Conservation (phyloP, 2,888 invertebrate genomes). For the Cerastis rubricosa region DNA sequence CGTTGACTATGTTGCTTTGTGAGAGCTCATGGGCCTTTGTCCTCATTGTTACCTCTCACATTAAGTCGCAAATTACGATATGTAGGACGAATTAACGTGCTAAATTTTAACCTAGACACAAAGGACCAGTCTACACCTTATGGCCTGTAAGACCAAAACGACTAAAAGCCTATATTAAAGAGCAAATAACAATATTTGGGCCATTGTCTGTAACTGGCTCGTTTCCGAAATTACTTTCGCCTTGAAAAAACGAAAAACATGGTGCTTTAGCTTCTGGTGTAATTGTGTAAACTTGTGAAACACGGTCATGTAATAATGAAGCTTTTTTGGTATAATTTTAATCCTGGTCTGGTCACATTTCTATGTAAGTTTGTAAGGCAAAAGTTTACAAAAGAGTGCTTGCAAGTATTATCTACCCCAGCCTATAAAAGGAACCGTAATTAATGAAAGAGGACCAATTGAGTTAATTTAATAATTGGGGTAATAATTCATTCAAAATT, state of each 20-base stretch:
- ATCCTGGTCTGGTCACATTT: not conserved
- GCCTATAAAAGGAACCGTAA: not conserved
- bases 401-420: not conserved
- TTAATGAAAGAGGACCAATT: not conserved
- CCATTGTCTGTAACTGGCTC: conserved; percentile 44
- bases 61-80: conserved; percentile 65
- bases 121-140: conserved; percentile 77
- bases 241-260: conserved; percentile 11
- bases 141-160: conserved; percentile 63
- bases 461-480: conserved; percentile 1
- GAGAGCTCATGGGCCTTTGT: conserved; percentile 55
- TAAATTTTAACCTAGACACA: conserved; percentile 71
- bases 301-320: conserved; percentile 2
- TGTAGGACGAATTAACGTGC: conserved; percentile 73
- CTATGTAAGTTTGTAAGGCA: too few species aligned
- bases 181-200: conserved; percentile 16
- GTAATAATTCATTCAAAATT: conserved; percentile 1
- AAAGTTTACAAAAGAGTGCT: not conserved
- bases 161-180: conserved; percentile 34
- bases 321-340: conserved; percentile 2
- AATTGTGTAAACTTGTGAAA: not conserved
- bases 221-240: conserved; percentile 34
- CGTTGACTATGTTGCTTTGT: conserved; percentile 71
- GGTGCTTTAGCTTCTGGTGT: conserved; percentile 5
- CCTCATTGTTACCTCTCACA: conserved; percentile 54